Base-by-base conservation (phyloP, 2,888 invertebrate genomes). In the Sarcophaga caerulescens region DNA sequence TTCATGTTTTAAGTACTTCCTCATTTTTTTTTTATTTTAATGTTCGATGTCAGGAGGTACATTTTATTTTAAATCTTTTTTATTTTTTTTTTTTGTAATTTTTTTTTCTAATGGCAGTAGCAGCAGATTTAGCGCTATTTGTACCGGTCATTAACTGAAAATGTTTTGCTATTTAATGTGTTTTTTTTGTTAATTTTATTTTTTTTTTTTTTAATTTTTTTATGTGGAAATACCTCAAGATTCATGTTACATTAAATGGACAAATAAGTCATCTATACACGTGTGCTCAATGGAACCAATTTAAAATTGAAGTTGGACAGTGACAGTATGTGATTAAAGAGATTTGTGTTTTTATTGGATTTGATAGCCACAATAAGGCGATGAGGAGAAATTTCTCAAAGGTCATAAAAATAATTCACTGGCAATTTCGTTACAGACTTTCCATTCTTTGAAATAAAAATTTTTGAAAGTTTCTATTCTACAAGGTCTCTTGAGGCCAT, bases 131-230 rank as follows among this genome's bases (percentile, higher is more conserved):
- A 79, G 52, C 21, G 69, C 59, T 47, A 84, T 80, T 84, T 84
- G 70, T 63, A 84, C 75, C 75, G 79, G 84, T 80, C 84, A 76
- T 84, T 84, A 79, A 84, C 84, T 84, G 75, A 44, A 63, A 79
- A 78, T 35, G 57, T 78, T 78, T 77, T 19, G 17, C 52, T 52
- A 52, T 52, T 52, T 52, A 14, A 52, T 35, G 17, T 52, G 52
- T 52, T 17, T 52, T 47, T 47, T 52, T 52, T 17, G 17, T 52
- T 52, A 17, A 10, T 35, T 35, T 35, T 35, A 2, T 75, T 73
- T 17, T 14, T 14, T 52, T 35, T 68, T 74, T 60, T 47, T 25
- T 35, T 12, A 8, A 21, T 62, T 35, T 63, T 21, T 11, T 75
- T 82, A 59, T 60, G 14, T 14, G 17, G 4, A 66, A 84, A 79